Evolutionary conservation across 2,888 invertebrate genomes (phyloP), one percentile per base, ranked within the genome.

Genomic region (Diploptera punctata): DNA sequence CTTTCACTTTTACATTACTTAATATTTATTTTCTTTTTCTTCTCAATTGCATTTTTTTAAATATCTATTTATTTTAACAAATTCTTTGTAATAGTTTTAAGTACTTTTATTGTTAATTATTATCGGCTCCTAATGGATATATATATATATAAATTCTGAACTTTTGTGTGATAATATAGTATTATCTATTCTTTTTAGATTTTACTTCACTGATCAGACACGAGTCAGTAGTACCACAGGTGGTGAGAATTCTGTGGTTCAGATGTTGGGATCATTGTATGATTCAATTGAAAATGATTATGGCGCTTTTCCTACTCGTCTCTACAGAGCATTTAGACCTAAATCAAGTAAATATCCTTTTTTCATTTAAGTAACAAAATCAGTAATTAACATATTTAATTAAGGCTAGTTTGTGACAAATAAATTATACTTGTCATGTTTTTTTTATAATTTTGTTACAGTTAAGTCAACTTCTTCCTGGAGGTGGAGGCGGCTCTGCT

Each of bases 171-270:
- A 47, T 19, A 47, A 7, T 0, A 7, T 7, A 18, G 47, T 47
- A 18, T 47, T 18, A 19, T 47, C 1, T 47, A 3, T 47, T 2
- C 24, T 29, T 77, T 80, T 49, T 80, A 95, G 98, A 80, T 99
- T 99, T 84, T 94, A 98, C 80, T 99, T 99, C 83, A 97, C 98
- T 60, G 98, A 99, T 83, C 97, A 98, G 78, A 96, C 97, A 73
- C 90, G 95, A 79, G 89, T 94, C 26, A 94, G 94, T 76, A 94
- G 93, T 76, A 93, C 94, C 18, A 89, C 92, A 0, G 93, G 92
- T 0, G 97, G 98, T 9, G 98, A 98, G 81, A 97, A 96, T 77
- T 94, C 97, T 57, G 93, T 99, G 49, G 95, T 97, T 19, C 94
- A 96, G 80, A 99, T 99, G 94, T 88, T 99, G 57, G 95, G 93